These are phyloP conservation scores for Gymnothorax reevesii DNA, from an alignment of 2,797 vertebrate species.

Conservation along the genomic window DNA sequence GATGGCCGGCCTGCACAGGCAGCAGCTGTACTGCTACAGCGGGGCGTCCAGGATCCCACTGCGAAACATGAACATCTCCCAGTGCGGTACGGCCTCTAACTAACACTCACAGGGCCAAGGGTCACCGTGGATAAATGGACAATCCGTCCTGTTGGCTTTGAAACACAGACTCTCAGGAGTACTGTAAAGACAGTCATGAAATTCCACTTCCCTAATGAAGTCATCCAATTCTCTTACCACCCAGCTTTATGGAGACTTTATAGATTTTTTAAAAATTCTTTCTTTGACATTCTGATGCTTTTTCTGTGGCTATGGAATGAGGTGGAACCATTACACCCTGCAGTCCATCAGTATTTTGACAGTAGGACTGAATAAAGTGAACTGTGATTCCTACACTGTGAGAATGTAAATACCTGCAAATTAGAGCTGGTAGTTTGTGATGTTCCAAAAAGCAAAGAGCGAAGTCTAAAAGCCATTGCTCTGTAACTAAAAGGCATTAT, in stretches of 20 bases:
- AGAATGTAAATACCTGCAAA: no score
- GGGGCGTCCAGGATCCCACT: constrained; percentile 73
- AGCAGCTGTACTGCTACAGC: constrained; percentile 81
- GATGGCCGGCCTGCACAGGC: constrained; percentile 82
- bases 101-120: background rate
- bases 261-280: no score
- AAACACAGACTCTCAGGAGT: background rate
- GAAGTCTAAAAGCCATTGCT: no score
- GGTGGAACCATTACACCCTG: no score
- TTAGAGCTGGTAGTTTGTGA: no score
- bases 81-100: constrained; percentile 78
- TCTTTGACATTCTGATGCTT: background rate
- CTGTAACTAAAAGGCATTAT: no score
- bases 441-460: no score
- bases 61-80: constrained; percentile 88
- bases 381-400: no score
- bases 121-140: background rate
- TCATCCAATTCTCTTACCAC: background rate
- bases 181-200: background rate
- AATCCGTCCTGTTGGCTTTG: background rate
- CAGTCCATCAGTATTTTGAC: no score
- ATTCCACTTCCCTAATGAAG: background rate
- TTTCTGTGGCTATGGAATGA: background rate
- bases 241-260: background rate
- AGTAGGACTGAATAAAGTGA: no score